A percentile compares a stretch with the other conserved stretches of the same genome.
phyloP scores from a whole-genome alignment of 2,113 vertebrate genomes.

The Otocyon megalotis region DNA sequence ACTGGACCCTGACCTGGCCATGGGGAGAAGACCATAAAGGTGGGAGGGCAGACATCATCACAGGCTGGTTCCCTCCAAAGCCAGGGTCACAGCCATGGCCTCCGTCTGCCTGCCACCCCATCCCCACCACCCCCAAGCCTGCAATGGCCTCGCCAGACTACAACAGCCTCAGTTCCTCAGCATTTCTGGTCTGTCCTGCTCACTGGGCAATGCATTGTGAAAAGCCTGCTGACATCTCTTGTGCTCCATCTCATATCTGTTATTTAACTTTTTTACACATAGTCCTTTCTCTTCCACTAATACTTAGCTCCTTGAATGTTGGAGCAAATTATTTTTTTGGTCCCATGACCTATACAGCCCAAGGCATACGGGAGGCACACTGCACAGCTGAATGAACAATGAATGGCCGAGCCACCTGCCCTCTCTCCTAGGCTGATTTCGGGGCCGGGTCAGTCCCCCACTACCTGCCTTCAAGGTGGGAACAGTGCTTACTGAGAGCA shows the following conservation, averaged over 20 bases:
- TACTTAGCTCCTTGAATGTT: not conserved
- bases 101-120: not conserved
- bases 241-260: not conserved
- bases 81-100: not conserved
- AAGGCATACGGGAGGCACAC: accelerated
- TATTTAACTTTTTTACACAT: not conserved
- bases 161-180: not conserved
- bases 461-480: not conserved
- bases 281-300: not conserved
- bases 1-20: not conserved
- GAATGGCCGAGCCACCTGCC: accelerated
- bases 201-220: not conserved
- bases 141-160: not conserved
- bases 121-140: not conserved
- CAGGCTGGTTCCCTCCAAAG: not conserved
- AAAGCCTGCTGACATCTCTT: not conserved
- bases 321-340: not conserved
- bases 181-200: not conserved
- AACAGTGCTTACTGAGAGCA: not conserved
- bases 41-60: accelerated
- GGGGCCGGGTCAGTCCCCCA: not conserved
- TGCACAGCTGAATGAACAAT: no score
- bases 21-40: not conserved
- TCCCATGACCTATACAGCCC: not conserved
- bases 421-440: no score